phyloP scores from a whole-genome alignment of 2,888 invertebrate species.

The Hylaea fasciaria region DNA sequence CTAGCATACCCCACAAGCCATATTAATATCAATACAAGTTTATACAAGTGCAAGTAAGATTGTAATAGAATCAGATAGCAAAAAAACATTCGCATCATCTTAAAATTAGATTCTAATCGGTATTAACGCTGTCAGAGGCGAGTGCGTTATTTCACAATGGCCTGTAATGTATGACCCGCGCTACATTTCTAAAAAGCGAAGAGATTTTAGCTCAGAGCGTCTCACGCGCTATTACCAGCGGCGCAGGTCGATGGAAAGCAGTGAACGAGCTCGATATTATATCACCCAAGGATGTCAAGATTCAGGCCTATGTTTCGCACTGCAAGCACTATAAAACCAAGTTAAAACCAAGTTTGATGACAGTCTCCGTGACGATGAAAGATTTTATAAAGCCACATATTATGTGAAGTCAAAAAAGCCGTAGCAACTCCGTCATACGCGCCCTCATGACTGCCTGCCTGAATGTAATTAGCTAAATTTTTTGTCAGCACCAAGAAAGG shows the following conservation, averaged over 20 bases:
- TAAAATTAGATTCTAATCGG: slow-evolving; percentile 8
- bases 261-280: not conserved
- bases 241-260: slow-evolving; percentile 2
- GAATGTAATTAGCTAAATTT: too few species aligned
- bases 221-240: slow-evolving; percentile 76
- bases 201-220: slow-evolving; percentile 61
- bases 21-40: too few species aligned
- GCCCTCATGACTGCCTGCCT: too few species aligned
- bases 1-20: too few species aligned
- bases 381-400: too few species aligned
- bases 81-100: not conserved
- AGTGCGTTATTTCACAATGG: slow-evolving; percentile 28
- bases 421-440: not conserved
- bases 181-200: slow-evolving; percentile 40
- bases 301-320: too few species aligned
- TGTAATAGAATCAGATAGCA: not conserved
- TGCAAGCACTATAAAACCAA: too few species aligned
- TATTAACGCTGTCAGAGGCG: slow-evolving; percentile 11
- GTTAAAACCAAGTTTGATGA: too few species aligned
- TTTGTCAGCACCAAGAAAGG: too few species aligned
- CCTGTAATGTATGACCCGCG: slow-evolving; percentile 37
- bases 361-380: too few species aligned
- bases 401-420: not conserved
- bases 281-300: too few species aligned
- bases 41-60: too few species aligned